Evolutionary conservation across 1,140 invertebrate genomes (phyloP), one percentile per base, ranked within the genome.

Genomic region (Bombus breviceps): DNA sequence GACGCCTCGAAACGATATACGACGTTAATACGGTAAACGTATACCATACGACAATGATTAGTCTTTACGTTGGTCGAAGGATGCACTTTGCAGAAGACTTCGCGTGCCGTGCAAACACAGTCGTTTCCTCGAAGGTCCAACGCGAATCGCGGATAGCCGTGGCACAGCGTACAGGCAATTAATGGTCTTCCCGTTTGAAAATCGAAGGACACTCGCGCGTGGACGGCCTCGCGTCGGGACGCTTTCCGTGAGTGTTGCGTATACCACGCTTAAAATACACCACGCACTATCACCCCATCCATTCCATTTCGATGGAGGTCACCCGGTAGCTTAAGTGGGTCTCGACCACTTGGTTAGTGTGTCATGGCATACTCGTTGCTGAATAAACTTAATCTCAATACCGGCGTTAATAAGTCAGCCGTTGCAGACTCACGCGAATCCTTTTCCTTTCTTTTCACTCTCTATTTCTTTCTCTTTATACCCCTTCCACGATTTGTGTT

Each of bases 271-370:
- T 87, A 90, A 92, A 92, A 92, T 91, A 93, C 90, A 90, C 85
- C 85, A 90, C 89, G 90, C 89, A 93, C 92, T 93, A 94, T 94
- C 92, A 93, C 92, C 93, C 93, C 92, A 93, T 93, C 92, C 93
- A 93, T 93, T 95, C 92, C 92, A 93, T 94, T 94, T 94, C 91
- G 91, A 93, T 93, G 93, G 93, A 95, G 95, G 94, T 95, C 93
- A 94, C 87, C 93, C 93, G 91, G 93, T 94, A 93, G 90, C 90
- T 88, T 92, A 95, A 95, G 93, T 95, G 92, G 95, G 95, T 96
- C 95, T 96, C 95, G 95, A 95, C 93, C 94, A 96, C 93, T 95
- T 94, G 95, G 95, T 95, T 95, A 95, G 94, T 95, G 90, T 95
- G 95, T 95, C 95, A 95, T 92, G 93, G 95, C 92, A 86, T 92